Evolutionary conservation across 2,888 invertebrate genomes (phyloP).

Genomic region (Sphaeridia pumilis): DNA sequence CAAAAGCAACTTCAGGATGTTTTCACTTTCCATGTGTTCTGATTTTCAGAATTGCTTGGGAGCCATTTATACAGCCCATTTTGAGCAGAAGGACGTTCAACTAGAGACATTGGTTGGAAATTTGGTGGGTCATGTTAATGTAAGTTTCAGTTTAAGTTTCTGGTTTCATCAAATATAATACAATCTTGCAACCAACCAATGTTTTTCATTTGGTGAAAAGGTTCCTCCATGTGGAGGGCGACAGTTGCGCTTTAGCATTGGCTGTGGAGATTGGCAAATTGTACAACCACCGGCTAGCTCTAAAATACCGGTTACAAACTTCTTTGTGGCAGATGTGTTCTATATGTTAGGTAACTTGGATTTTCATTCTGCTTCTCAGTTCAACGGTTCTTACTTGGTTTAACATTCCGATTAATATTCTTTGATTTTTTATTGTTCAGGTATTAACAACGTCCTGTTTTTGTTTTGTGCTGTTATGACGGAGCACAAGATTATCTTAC

Average conservation of each 20-base stretch:
- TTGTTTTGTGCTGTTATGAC: constrained; percentile 93
- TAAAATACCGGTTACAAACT: constrained; percentile 76
- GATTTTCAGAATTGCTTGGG: constrained; percentile 78
- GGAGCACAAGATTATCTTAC: constrained; percentile 91
- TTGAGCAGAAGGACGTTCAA: constrained; percentile 74
- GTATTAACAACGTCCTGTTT: constrained; percentile 82
- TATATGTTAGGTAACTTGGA: constrained; percentile 61
- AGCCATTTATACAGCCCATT: constrained; percentile 90
- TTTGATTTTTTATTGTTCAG: too few relatives aligned
- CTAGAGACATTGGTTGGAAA: constrained; percentile 90
- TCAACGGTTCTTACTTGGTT: too few relatives aligned
- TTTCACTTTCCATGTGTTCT: too few relatives aligned
- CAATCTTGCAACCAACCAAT: too few relatives aligned
- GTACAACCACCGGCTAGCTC: constrained; percentile 83
- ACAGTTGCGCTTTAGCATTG: constrained; percentile 90
- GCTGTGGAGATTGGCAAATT: constrained; percentile 89
- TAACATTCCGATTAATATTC: too few relatives aligned
- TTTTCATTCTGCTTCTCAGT: too few relatives aligned
- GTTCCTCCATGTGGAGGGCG: constrained; percentile 89
- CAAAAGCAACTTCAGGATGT: too few relatives aligned
- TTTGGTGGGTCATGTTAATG: constrained; percentile 77
- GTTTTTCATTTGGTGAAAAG: constrained; percentile 39
- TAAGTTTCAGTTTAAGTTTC: too few relatives aligned
- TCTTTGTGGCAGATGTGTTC: constrained; percentile 76
- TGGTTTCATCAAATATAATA: too few relatives aligned